Evolutionary conservation across 2,888 invertebrate species (phyloP).

Genomic region (Acanthacorydalis orientalis): DNA sequence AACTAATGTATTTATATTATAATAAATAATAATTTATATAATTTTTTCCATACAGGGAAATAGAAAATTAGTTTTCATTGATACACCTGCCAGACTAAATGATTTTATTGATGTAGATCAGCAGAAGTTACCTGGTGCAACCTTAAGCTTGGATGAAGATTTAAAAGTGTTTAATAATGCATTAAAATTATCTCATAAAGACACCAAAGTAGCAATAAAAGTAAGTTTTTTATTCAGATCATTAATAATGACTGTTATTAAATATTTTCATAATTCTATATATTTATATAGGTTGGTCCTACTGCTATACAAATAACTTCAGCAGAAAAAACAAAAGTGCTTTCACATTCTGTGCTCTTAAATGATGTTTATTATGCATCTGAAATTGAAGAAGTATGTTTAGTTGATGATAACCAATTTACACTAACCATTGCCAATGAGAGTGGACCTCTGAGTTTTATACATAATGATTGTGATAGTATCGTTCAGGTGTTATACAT

Average conservation of each 20-base stretch:
- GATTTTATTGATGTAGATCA: slow-evolving; percentile 87
- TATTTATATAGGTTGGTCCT: slow-evolving; percentile 57
- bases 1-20: too few relatives aligned
- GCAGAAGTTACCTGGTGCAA: slow-evolving; percentile 90
- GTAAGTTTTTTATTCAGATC: slow-evolving; percentile 22
- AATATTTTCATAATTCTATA: background rate
- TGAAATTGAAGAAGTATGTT: slow-evolving; percentile 91
- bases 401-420: slow-evolving; percentile 96
- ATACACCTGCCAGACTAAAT: slow-evolving; percentile 68
- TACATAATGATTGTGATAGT: slow-evolving; percentile 95
- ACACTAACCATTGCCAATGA: slow-evolving; percentile 92
- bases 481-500: slow-evolving; percentile 94
- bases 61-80: slow-evolving; percentile 82
- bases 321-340: slow-evolving; percentile 88
- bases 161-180: slow-evolving; percentile 91
- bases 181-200: slow-evolving; percentile 88
- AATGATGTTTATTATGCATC: slow-evolving; percentile 98
- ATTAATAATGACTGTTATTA: background rate
- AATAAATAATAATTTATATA: too few relatives aligned
- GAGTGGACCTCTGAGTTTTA: slow-evolving; percentile 87
- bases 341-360: slow-evolving; percentile 78
- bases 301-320: slow-evolving; percentile 94
- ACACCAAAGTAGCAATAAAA: slow-evolving; percentile 94
- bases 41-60: slow-evolving; percentile 73
- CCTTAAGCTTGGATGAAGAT: slow-evolving; percentile 87